Conservation (phyloP, 1,140 invertebrate species). For the Atopsyche davidsoni region DNA sequence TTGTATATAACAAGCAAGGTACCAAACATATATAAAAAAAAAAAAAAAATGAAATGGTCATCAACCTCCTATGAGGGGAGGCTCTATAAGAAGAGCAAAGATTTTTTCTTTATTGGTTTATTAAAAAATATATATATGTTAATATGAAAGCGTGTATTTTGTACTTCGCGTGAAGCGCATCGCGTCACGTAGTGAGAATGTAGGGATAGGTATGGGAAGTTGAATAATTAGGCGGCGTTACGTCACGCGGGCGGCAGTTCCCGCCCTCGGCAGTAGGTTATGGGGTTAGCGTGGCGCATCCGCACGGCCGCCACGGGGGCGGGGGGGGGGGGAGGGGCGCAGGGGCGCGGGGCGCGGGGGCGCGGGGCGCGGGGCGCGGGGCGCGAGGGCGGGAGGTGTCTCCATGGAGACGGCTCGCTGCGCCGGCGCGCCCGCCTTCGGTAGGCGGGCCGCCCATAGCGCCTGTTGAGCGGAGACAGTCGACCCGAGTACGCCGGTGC, state of each 20-base stretch:
- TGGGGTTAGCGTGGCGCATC: slow-evolving; percentile 10
- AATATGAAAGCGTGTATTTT: no score
- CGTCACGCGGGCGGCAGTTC: not conserved
- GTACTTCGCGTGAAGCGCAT: no score
- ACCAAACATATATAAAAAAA: no score
- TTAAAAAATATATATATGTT: no score
- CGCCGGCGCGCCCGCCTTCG: slow-evolving; percentile 37
- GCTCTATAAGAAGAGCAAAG: no score
- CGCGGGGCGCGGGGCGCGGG: no score
- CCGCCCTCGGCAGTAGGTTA: slow-evolving; percentile 16
- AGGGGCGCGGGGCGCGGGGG: slow-evolving; percentile 4
- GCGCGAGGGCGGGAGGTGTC: slow-evolving; percentile 39
- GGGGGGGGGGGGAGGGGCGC: not conserved
- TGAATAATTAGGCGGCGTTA: not conserved
- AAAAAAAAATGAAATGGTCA: no score
- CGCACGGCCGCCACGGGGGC: not conserved
- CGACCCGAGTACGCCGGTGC: slow-evolving; percentile 24
- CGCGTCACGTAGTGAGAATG: no score
- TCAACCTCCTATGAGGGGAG: no score
- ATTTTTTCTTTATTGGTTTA: no score
- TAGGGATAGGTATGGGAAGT: no score
- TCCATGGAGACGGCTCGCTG: slow-evolving; percentile 39
- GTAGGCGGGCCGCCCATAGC: slow-evolving; percentile 34
- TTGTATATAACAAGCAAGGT: no score
- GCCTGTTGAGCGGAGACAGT: slow-evolving; percentile 43